Conservation (phyloP, 2,113 vertebrate species). For the Corythornis cristatus region DNA sequence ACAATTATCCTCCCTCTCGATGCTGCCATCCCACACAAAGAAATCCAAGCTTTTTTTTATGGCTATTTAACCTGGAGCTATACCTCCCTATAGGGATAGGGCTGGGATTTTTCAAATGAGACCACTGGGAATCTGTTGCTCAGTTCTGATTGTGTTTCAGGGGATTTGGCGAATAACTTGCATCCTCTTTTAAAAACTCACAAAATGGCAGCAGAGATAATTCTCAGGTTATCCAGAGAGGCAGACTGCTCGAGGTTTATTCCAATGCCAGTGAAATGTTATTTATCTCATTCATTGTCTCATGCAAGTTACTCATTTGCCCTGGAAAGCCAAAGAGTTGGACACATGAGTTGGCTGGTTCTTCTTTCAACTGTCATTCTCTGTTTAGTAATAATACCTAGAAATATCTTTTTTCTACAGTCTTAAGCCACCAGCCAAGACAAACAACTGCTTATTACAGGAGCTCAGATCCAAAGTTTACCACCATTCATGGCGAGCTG, state of each 20-base stretch:
- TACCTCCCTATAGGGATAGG: background rate
- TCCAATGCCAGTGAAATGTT: background rate
- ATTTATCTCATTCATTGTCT: background rate
- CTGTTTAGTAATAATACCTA: background rate
- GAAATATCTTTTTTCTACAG: conserved; percentile 1
- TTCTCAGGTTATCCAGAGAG: background rate
- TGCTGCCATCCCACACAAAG: background rate
- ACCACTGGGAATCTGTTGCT: background rate
- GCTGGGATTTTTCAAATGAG: background rate
- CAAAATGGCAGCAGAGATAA: background rate
- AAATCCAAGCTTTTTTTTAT: background rate
- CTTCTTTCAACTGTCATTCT: background rate
- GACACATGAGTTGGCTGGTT: background rate
- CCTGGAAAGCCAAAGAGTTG: background rate
- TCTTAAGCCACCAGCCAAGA: background rate
- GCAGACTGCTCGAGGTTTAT: background rate
- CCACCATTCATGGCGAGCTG: conserved; percentile 10
- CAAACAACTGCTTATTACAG: background rate
- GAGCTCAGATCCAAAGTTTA: background rate
- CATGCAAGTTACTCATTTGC: background rate
- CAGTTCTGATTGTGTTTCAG: background rate
- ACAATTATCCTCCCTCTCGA: background rate
- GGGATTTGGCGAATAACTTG: background rate
- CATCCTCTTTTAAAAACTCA: background rate
- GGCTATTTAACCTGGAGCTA: background rate